Evolutionary conservation across 2,797 vertebrate genomes (phyloP), one percentile per base, ranked within the genome.

Genomic region (Schizothorax lantsangensis): DNA sequence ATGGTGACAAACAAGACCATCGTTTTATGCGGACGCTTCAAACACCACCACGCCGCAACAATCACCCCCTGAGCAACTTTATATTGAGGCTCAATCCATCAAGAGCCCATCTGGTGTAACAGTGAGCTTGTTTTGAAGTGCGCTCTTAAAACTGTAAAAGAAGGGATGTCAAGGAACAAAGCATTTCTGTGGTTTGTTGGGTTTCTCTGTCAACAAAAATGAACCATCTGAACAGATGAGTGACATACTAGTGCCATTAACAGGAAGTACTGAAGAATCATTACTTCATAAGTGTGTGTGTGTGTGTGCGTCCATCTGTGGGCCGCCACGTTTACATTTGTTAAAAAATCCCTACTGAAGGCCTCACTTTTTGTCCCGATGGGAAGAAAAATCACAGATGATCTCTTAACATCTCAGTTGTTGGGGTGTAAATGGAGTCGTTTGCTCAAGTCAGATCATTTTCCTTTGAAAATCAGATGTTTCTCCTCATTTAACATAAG

Each of bases 71-170:
- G 87, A 93, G 90, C 90, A 85, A 91, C 93, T 89, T 92, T 93
- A 90, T 94, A 93, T 94, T 92, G 93, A 93, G 92, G 91, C 95
- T 95, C 92, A 95, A 95, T 95, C 92, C 92, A 93, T 93, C 91
- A 91, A 86, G 93, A 93, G 93, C 92, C 94, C 94, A 95, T 95
- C 93, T 95, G 95, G 94, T 93, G 95, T 95, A 95, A 94, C 94
- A 93, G 95, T 94, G 93, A 92, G 86, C 92, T 91, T 94, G 94
- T 96, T 95, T 95, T 94, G 85, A 94, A 94, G 94, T 92, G 91
- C 91, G 92, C 90, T 92, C 93, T 92, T 92, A 80, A 83, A 93
- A 94, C 93, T 93, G 91, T 93, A 95, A 92, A 85, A 93, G 89
- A 92, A 89, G 71, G 89, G 93, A 95, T 94, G 94, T 93, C 93